Percentiles rank a stretch among this genome's conserved stretches.
phyloP scores from a whole-genome alignment of 2,113 vertebrate genomes.

The Mixornis gularis region DNA sequence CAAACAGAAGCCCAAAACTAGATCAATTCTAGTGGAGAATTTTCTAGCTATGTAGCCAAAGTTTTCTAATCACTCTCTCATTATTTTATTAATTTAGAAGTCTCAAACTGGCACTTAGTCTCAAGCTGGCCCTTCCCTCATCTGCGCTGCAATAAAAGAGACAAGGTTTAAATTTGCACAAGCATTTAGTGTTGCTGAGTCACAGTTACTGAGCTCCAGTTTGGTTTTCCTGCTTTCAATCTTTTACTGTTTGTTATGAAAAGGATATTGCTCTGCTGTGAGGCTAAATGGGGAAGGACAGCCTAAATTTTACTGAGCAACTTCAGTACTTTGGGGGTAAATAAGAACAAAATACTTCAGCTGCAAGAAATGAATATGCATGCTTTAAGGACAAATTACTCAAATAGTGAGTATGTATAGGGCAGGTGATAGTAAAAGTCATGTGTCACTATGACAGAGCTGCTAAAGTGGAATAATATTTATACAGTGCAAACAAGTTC shows the following conservation, averaged over 20 bases:
- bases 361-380: not conserved
- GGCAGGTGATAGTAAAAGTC: constrained; percentile 35
- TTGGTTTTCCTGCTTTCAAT: constrained; percentile 22
- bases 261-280: not conserved
- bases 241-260: constrained; percentile 3
- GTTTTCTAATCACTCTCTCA: not conserved
- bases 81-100: not conserved
- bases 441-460: not conserved
- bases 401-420: not conserved
- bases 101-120: not conserved
- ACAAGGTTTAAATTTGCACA: not conserved
- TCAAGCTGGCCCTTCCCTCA: not conserved
- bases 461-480: constrained; percentile 47
- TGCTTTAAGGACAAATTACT: constrained; percentile 6
- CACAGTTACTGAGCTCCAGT: not conserved
- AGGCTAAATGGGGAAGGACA: not conserved
- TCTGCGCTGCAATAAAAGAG: not conserved
- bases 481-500: constrained; percentile 51
- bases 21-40: not conserved
- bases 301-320: not conserved
- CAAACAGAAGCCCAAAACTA: not conserved
- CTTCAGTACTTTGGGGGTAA: not conserved
- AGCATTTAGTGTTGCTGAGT: not conserved
- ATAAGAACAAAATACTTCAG: constrained; percentile 6
- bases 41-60: not conserved